Evolutionary conservation across 1,140 invertebrate genomes (phyloP).

Genomic region (Araneus ventricosus): DNA sequence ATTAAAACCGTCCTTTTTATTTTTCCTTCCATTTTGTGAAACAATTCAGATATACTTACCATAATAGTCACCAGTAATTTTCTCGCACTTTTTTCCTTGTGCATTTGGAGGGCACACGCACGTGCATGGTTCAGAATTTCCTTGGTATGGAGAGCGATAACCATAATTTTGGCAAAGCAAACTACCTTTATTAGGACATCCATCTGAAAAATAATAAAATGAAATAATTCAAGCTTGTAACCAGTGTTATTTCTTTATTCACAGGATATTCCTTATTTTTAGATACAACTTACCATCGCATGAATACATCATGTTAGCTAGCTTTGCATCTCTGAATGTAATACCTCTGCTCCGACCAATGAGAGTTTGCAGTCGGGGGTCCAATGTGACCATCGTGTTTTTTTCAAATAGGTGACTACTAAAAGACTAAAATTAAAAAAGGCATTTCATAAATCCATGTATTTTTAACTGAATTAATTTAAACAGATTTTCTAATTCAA

Average conservation of each 20-base stretch:
- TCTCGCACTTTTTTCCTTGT: conserved; percentile 73
- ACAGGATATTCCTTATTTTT: too few species aligned
- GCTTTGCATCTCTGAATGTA: conserved; percentile 76
- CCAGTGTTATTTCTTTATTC: neutral
- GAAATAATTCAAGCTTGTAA: neutral
- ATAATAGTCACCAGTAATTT: conserved; percentile 61
- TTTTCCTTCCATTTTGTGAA: neutral
- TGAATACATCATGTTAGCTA: conserved; percentile 76
- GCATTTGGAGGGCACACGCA: conserved; percentile 77
- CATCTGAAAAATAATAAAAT: conserved; percentile 49
- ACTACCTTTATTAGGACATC: conserved; percentile 67
- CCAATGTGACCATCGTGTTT: conserved; percentile 76
- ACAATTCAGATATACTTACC: neutral
- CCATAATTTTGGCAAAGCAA: conserved; percentile 76
- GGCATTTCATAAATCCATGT: neutral
- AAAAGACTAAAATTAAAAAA: conserved; percentile 73
- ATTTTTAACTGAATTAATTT: neutral
- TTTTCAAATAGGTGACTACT: conserved; percentile 74
- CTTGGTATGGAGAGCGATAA: conserved; percentile 65
- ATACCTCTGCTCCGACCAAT: conserved; percentile 70
- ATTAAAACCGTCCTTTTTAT: neutral
- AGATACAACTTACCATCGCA: conserved; percentile 72
- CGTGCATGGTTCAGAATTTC: conserved; percentile 31
- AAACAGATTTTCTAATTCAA: neutral
- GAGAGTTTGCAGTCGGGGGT: conserved; percentile 75